A percentile compares a stretch with the other conserved stretches of the same genome.
These are phyloP conservation scores for Turnix velox DNA, from an alignment of 2,113 vertebrate genomes.

Conservation along the genomic window DNA sequence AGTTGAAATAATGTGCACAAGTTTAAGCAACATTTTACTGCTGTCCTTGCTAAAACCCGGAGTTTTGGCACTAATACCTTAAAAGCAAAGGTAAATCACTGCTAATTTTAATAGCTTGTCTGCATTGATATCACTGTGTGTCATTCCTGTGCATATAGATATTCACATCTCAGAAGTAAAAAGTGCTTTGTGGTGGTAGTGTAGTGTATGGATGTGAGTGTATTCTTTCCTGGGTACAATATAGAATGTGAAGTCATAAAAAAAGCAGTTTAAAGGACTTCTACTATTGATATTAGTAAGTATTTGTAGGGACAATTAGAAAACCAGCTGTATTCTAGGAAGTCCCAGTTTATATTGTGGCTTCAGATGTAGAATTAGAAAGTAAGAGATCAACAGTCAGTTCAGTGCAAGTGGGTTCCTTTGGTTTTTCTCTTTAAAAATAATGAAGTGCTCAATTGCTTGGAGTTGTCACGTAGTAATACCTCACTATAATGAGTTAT, in stretches of 20 bases:
- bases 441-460: neutral
- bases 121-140: neutral
- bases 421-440: conserved; percentile 23
- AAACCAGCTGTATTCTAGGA: neutral
- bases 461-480: neutral
- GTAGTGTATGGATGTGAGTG: neutral
- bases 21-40: neutral
- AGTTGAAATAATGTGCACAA: neutral
- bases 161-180: neutral
- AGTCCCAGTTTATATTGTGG: neutral
- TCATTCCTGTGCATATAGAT: neutral
- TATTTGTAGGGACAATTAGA: neutral
- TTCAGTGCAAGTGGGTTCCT: neutral
- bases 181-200: neutral
- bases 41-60: neutral
- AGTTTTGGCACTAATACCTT: neutral
- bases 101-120: neutral
- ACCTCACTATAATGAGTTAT: conserved; percentile 22
- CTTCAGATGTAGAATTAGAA: neutral
- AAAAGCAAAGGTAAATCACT: neutral
- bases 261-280: neutral
- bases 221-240: neutral
- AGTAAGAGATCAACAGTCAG: neutral
- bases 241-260: neutral
- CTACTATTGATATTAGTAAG: neutral